These are phyloP conservation scores for Acheta domesticus DNA, from an alignment of 2,888 invertebrate genomes.

Conservation along the genomic window DNA sequence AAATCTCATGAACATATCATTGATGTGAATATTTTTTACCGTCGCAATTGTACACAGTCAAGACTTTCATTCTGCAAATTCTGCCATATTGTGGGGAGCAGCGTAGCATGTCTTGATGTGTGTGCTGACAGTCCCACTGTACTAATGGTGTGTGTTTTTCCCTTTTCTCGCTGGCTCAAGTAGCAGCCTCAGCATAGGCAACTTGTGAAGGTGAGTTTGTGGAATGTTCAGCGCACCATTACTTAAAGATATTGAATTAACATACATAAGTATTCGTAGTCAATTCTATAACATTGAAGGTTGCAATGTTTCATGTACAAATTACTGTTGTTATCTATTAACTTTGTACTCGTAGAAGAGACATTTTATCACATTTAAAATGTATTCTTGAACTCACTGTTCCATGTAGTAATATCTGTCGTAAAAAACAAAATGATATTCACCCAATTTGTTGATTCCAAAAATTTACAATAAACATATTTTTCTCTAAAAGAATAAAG, in stretches of 20 bases:
- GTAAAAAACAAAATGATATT: too few species aligned
- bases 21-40: too few species aligned
- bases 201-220: slow-evolving; percentile 47
- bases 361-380: background rate
- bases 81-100: background rate
- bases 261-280: background rate
- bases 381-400: background rate
- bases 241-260: slow-evolving; percentile 6
- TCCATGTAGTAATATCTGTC: too few species aligned
- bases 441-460: too few species aligned
- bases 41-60: background rate
- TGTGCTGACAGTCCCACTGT: slow-evolving; percentile 21
- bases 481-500: too few species aligned
- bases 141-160: slow-evolving; percentile 36
- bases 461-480: too few species aligned
- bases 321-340: background rate
- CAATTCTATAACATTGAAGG: background rate
- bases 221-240: background rate
- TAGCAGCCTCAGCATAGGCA: slow-evolving; percentile 48
- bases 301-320: background rate
- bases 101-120: background rate
- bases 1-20: too few species aligned
- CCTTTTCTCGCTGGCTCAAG: slow-evolving; percentile 27
- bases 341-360: background rate
- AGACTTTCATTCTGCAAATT: background rate